Base-by-base conservation (phyloP, 1,140 invertebrate species). In the Scaptodrosophila lebanonensis region DNA sequence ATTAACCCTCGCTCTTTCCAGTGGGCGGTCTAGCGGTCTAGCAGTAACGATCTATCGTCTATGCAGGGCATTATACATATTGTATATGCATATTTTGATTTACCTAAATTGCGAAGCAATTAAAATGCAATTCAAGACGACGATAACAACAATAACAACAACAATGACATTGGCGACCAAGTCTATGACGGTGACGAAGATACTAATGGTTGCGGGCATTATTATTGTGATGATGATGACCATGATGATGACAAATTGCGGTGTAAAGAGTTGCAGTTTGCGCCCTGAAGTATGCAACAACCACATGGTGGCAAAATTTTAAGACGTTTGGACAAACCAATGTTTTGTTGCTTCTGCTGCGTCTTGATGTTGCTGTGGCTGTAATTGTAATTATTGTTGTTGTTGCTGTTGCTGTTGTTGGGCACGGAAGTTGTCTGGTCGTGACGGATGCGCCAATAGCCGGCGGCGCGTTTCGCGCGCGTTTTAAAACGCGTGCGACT, bases 121-220 rank as follows among this genome's bases (percentile, higher is more conserved):
- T 77, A 77, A 77, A 77, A 82, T 73, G 64, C 75, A 77, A n/a
- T 60, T 77, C 71, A 75, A 53, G 70, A 63, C 57, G 69, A 49
- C 50, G 22, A 25, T 8, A 25, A 25, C 8, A 25, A 25, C 22
- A 4, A 8, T 8, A 25, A 25, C 22, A 25, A 8, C 22, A 4
- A 8, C 22, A 25, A 25, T n/a, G 8, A 25, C 22, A 25, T 4
- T 25, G 8, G 8, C 22, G 22, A 25, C 22, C 3, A 25, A 4
- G 3, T 25, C 8, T n/a, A n/a, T n/a, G n/a, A n/a, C n/a, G n/a
- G n/a, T n/a, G n/a, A n/a, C n/a, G n/a, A n/a, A n/a, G n/a, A n/a
- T n/a, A n/a, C n/a, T n/a, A n/a, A n/a, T n/a, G n/a, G n/a, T n/a
- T n/a, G n/a, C n/a, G n/a, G n/a, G n/a, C n/a, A n/a, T n/a, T n/a